phyloP scores from a whole-genome alignment of 2,113 vertebrate species.

The Anoplopoma fimbria region DNA sequence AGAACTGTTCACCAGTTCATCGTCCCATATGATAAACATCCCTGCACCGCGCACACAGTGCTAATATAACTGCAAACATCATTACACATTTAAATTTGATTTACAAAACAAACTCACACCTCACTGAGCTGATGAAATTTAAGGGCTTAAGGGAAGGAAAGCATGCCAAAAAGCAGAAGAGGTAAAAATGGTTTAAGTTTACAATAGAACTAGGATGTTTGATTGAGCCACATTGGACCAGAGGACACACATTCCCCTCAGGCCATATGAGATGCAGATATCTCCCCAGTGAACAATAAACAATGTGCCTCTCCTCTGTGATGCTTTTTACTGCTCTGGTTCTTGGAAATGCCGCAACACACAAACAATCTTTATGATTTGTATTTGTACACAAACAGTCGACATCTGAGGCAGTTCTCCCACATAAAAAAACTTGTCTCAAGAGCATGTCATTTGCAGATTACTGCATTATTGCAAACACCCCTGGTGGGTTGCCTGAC shows the following conservation, averaged over 20 bases:
- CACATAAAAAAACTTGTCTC: slow-evolving; percentile 37
- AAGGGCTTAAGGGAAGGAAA: slow-evolving; percentile 20
- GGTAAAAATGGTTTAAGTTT: slow-evolving; percentile 20
- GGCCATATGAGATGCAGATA: neutral
- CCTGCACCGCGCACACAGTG: slow-evolving; percentile 31
- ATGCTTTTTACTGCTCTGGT: neutral
- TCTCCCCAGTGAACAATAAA: neutral
- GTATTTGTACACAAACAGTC: slow-evolving; percentile 19
- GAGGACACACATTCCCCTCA: neutral
- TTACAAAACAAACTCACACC: slow-evolving; percentile 17
- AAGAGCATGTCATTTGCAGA: slow-evolving; percentile 49
- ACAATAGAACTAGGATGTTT: neutral
- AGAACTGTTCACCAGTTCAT: slow-evolving; percentile 58
- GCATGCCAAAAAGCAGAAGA: neutral
- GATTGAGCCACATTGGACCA: neutral
- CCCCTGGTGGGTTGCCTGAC: slow-evolving; percentile 9
- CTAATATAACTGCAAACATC: slow-evolving; percentile 44
- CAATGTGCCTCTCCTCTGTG: neutral
- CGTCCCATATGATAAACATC: slow-evolving; percentile 72
- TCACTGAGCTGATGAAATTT: slow-evolving; percentile 24
- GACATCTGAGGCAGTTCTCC: slow-evolving; percentile 29
- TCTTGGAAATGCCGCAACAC: neutral
- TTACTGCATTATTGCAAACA: slow-evolving; percentile 55
- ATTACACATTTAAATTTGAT: slow-evolving; percentile 37
- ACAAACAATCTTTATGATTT: slow-evolving; percentile 17